Percentiles rank a stretch among this genome's conserved stretches.
phyloP scores from a whole-genome alignment of 2,888 invertebrate genomes.

The Philereme transversata region DNA sequence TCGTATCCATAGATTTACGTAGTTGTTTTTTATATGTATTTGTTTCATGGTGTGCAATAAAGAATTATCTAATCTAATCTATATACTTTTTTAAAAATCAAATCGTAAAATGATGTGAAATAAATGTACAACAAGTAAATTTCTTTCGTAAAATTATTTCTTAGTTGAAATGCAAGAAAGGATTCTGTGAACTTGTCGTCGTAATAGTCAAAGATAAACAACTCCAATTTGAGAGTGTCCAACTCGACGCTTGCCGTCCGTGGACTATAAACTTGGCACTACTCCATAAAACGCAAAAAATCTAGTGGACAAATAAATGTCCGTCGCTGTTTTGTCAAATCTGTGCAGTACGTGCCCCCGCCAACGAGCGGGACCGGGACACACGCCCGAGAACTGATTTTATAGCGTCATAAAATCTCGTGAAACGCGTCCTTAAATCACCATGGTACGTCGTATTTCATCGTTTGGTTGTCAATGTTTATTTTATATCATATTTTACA shows the following conservation, averaged over 20 bases:
- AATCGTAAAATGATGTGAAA: too few species aligned
- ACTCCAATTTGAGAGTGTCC: conserved; percentile 68
- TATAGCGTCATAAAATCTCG: conserved; percentile 82
- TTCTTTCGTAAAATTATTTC: too few species aligned
- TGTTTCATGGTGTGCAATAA: too few species aligned
- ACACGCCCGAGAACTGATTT: conserved; percentile 74
- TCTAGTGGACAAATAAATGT: conserved; percentile 80
- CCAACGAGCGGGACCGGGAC: conserved; percentile 42
- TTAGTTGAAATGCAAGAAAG: too few species aligned
- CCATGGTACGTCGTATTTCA: conserved; percentile 81
- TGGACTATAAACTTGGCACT: conserved; percentile 77
- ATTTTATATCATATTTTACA: conserved; percentile 85
- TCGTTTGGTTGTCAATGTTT: conserved; percentile 84
- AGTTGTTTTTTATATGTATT: too few species aligned
- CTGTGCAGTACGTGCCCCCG: conserved; percentile 75
- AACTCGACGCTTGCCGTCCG: conserved; percentile 63
- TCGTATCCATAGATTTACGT: too few species aligned
- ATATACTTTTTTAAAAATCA: too few species aligned
- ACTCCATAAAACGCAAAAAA: conserved; percentile 81
- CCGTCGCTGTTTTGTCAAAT: conserved; percentile 82
- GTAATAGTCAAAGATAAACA: conserved; percentile 49
- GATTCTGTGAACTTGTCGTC: conserved; percentile 3
- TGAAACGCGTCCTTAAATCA: conserved; percentile 83
- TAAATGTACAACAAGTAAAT: too few species aligned
- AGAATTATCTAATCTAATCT: too few species aligned